Evolutionary conservation across 2,888 invertebrate species (phyloP).

Genomic region (Laspeyria flexula): DNA sequence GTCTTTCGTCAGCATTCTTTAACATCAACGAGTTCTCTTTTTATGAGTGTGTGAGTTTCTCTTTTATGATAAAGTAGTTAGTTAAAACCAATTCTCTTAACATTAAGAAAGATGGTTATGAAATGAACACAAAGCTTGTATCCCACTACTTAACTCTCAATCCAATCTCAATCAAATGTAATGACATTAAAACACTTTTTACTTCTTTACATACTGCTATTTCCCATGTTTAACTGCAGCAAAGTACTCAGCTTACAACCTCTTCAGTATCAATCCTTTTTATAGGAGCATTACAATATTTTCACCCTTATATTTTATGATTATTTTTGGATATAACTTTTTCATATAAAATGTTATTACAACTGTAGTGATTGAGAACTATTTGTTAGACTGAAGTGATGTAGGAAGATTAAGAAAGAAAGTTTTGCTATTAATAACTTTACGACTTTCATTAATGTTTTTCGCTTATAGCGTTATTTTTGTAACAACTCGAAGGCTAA

Average conservation of each 20-base stretch:
- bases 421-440: slow-evolving; percentile 42
- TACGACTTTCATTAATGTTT: slow-evolving; percentile 34
- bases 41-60: too few species aligned
- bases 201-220: neutral
- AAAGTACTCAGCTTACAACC: slow-evolving; percentile 18
- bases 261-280: slow-evolving; percentile 23
- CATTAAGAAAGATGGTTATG: too few species aligned
- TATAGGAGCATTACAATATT: slow-evolving; percentile 37
- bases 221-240: neutral
- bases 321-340: slow-evolving; percentile 35
- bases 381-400: slow-evolving; percentile 29
- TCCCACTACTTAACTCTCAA: too few species aligned
- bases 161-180: too few species aligned
- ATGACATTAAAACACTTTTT: neutral
- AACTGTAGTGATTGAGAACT: slow-evolving; percentile 28
- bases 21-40: too few species aligned
- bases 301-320: slow-evolving; percentile 24
- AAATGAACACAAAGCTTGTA: too few species aligned
- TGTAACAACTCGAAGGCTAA: slow-evolving; percentile 30
- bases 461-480: slow-evolving; percentile 37
- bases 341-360: slow-evolving; percentile 42
- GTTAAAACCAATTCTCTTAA: too few species aligned
- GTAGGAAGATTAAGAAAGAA: slow-evolving; percentile 34
- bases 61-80: too few species aligned
- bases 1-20: too few species aligned